Evolutionary conservation across 2,888 invertebrate species (phyloP).

Genomic region (Nematopogon swammerdamellus): DNA sequence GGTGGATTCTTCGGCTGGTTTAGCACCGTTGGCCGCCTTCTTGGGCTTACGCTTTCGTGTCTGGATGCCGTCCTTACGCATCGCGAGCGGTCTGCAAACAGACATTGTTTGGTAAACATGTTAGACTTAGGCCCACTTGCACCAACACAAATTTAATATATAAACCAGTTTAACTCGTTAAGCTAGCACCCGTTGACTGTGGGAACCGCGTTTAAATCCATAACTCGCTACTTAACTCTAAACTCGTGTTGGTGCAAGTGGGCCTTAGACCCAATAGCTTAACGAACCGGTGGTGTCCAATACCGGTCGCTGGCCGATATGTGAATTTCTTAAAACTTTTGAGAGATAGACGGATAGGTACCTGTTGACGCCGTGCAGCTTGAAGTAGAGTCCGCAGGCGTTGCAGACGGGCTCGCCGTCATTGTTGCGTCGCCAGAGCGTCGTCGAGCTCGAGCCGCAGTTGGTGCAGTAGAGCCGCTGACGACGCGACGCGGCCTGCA

Average conservation of each 20-base stretch:
- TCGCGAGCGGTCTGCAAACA: constrained; percentile 73
- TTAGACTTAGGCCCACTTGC: too few species aligned
- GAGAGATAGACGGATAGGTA: too few species aligned
- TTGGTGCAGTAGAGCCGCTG: constrained; percentile 93
- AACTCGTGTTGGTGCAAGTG: too few species aligned
- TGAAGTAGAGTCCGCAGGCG: constrained; percentile 96
- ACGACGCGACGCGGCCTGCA: constrained; percentile 80
- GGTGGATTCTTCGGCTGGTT: constrained; percentile 31
- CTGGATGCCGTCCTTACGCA: constrained; percentile 96
- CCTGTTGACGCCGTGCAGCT: constrained; percentile 87
- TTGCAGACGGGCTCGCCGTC: constrained; percentile 99
- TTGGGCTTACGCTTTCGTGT: constrained; percentile 93
- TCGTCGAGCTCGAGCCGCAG: constrained; percentile 96
- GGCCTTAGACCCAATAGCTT: too few species aligned
- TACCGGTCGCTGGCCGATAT: neutral
- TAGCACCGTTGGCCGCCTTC: constrained; percentile 60
- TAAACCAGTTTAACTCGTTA: neutral
- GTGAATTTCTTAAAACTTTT: neutral
- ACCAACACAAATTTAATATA: too few species aligned
- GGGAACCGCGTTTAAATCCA: too few species aligned
- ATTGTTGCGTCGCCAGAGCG: constrained; percentile 87
- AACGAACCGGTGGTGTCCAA: neutral
- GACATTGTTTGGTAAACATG: neutral
- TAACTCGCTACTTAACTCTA: neutral
- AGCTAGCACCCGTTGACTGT: too few species aligned